phyloP scores from a whole-genome alignment of 2,888 invertebrate species.

The Agrilus mali region DNA sequence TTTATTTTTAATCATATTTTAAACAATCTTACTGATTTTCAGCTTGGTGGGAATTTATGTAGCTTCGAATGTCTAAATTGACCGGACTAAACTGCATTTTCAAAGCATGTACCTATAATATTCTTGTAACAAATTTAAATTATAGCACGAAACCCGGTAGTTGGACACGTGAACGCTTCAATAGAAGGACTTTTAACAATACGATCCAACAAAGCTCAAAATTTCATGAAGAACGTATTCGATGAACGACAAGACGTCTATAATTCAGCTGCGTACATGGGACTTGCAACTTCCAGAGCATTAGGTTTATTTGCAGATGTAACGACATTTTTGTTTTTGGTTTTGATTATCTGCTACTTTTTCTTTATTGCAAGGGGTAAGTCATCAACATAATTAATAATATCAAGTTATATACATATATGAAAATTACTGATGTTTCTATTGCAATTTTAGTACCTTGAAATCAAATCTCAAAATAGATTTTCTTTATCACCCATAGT shows the following conservation, averaged over 20 bases:
- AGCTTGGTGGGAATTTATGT: too few relatives aligned
- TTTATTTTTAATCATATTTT: too few relatives aligned
- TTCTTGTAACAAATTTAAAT: slow-evolving; percentile 3
- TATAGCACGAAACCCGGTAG: slow-evolving; percentile 29
- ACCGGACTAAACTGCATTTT: too few relatives aligned
- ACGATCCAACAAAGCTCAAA: slow-evolving; percentile 25
- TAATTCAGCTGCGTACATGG: slow-evolving; percentile 27
- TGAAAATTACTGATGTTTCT: too few relatives aligned
- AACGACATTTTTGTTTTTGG: slow-evolving; percentile 20
- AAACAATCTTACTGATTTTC: too few relatives aligned
- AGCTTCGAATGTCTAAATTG: too few relatives aligned
- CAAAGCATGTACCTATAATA: not conserved
- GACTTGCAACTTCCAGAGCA: slow-evolving; percentile 19
- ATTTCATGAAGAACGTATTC: slow-evolving; percentile 24
- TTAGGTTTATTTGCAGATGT: slow-evolving; percentile 26
- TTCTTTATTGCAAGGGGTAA: slow-evolving; percentile 9
- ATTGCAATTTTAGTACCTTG: too few relatives aligned
- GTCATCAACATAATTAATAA: too few relatives aligned
- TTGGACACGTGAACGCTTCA: slow-evolving; percentile 29
- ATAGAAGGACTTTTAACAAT: slow-evolving; percentile 29
- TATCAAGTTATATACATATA: too few relatives aligned
- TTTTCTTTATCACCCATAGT: too few relatives aligned
- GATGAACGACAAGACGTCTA: slow-evolving; percentile 28
- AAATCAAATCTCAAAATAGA: too few relatives aligned
- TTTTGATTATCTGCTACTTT: slow-evolving; percentile 10